A percentile compares a stretch with the other conserved stretches of the same genome.
Conservation (phyloP, 2,113 vertebrate species). For the Balaenoptera acutorostrata region DNA sequence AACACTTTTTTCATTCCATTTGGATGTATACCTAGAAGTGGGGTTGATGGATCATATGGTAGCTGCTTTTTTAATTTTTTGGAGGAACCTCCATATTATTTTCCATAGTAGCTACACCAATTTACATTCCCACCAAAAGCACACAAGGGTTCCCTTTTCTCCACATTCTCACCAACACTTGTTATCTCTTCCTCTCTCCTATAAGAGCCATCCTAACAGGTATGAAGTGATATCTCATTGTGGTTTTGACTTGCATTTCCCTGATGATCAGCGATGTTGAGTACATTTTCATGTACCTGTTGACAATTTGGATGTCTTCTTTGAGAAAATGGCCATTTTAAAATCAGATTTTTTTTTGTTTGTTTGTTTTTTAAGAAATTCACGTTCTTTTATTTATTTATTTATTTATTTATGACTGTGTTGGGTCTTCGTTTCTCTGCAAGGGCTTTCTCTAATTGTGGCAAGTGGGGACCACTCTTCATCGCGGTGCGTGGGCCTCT, state of each 20-base stretch:
- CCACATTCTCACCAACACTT: not conserved
- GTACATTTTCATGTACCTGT: not conserved
- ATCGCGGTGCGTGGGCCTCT: too few relatives aligned
- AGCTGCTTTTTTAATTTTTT: not conserved
- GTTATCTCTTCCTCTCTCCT: not conserved
- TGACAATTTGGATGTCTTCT: not conserved
- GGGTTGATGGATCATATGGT: not conserved
- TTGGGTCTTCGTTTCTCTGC: too few relatives aligned
- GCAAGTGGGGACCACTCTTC: too few relatives aligned
- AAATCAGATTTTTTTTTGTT: not conserved
- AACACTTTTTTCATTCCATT: not conserved
- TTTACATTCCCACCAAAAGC: not conserved
- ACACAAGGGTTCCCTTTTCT: not conserved
- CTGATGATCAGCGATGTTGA: not conserved
- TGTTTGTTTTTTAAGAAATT: too few relatives aligned
- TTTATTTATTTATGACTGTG: too few relatives aligned
- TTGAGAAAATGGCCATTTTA: not conserved
- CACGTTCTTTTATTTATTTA: too few relatives aligned
- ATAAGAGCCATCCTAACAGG: not conserved
- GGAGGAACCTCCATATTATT: not conserved
- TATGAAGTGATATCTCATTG: not conserved
- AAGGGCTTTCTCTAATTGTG: too few relatives aligned
- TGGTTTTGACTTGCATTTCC: not conserved
- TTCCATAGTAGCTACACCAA: not conserved
- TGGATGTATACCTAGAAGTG: not conserved